Evolutionary conservation across 92 coral and sea anemone genomes (phyloP).

Genomic region (Epizoanthus rinbou): DNA sequence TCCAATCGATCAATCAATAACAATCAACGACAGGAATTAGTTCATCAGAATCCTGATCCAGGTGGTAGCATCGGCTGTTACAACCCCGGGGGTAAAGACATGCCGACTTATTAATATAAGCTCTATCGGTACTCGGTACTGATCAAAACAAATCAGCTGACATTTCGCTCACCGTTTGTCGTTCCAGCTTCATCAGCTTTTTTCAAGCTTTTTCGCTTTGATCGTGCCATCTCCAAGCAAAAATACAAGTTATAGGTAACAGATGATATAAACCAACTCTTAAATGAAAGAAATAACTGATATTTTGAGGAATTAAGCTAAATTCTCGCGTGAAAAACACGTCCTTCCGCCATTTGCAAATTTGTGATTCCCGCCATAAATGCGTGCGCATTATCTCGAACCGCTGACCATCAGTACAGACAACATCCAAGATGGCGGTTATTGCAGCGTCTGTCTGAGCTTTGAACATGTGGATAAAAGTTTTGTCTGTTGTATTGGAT

Average conservation of each 20-base stretch:
- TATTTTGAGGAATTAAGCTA: background rate
- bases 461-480: too few species aligned
- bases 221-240: slow-evolving; percentile 66
- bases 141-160: too few species aligned
- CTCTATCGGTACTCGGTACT: too few species aligned
- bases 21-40: too few species aligned
- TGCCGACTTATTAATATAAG: too few species aligned
- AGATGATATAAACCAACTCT: background rate
- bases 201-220: slow-evolving; percentile 61
- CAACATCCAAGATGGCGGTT: slow-evolving; percentile 12
- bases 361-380: slow-evolving; percentile 34
- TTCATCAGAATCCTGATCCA: too few species aligned
- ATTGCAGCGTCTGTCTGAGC: background rate
- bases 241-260: background rate
- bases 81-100: too few species aligned
- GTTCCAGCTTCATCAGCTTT: slow-evolving; percentile 52
- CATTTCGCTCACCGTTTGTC: slow-evolving; percentile 36
- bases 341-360: slow-evolving; percentile 8
- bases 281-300: background rate
- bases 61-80: too few species aligned
- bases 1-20: too few species aligned
- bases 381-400: slow-evolving; percentile 24
- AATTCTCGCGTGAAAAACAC: background rate
- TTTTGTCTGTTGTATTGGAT: too few species aligned
- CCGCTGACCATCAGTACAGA: slow-evolving; percentile 18